A percentile compares a stretch with the other conserved stretches of the same genome.
These are phyloP conservation scores for Bagarius yarrelli DNA, from an alignment of 2,113 vertebrate genomes.

Conservation along the genomic window DNA sequence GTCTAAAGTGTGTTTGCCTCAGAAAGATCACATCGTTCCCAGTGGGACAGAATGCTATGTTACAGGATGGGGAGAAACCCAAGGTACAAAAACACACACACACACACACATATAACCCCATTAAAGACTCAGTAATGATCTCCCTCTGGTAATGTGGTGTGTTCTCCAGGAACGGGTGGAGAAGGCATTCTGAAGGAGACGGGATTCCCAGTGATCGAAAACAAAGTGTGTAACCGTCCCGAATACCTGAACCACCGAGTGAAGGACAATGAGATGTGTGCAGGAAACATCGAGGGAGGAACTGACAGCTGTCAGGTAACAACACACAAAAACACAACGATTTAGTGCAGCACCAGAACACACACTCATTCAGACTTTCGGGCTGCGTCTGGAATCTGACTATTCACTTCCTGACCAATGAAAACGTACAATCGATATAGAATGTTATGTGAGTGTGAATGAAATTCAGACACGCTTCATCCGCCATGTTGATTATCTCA, in stretches of 20 bases:
- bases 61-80: constrained; percentile 93
- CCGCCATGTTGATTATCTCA: too few species aligned
- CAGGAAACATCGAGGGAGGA: constrained; percentile 84
- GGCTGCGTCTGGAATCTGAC: too few species aligned
- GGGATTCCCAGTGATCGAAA: constrained; percentile 90
- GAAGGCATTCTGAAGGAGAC: constrained; percentile 82
- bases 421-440: too few species aligned
- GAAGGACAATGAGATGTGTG: constrained; percentile 80
- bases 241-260: constrained; percentile 80
- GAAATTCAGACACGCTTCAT: too few species aligned
- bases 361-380: neutral
- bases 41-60: constrained; percentile 83
- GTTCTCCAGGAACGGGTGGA: constrained; percentile 75
- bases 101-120: neutral
- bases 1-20: constrained; percentile 81
- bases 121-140: neutral
- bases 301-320: constrained; percentile 89
- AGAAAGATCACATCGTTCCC: constrained; percentile 76
- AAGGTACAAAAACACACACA: constrained; percentile 67
- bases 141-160: constrained; percentile 10
- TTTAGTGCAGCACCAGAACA: neutral
- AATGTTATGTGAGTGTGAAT: too few species aligned
- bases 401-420: too few species aligned
- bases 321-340: neutral
- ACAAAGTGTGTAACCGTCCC: constrained; percentile 86